Percentiles rank a stretch among this genome's conserved stretches.
These are phyloP conservation scores for Proales similis DNA, from an alignment of 1,140 invertebrate species.

Conservation along the genomic window DNA sequence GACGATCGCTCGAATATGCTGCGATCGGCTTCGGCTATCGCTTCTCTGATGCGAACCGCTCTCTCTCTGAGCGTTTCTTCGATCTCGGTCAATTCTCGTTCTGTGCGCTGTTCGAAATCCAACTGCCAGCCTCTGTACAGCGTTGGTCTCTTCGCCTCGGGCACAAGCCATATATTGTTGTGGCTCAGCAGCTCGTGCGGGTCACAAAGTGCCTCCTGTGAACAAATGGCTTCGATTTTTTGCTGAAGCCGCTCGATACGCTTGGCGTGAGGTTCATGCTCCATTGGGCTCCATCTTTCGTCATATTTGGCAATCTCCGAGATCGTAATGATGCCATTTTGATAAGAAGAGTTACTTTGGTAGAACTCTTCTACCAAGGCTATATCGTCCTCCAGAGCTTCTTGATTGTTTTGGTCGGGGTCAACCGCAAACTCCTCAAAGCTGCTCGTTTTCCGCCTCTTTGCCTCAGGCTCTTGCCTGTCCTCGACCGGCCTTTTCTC, in stretches of 20 bases:
- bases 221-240: slow-evolving; percentile 2
- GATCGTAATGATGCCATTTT: too few species aligned
- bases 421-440: too few species aligned
- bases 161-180: not conserved
- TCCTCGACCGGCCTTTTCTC: too few species aligned
- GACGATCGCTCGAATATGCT: slow-evolving; percentile 33
- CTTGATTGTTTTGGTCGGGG: too few species aligned
- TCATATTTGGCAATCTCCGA: too few species aligned
- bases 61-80: not conserved
- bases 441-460: too few species aligned
- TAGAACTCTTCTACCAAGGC: too few species aligned
- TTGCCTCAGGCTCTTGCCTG: too few species aligned
- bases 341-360: too few species aligned
- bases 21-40: slow-evolving; percentile 5
- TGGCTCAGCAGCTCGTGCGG: not conserved
- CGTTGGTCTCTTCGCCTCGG: not conserved
- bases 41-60: not conserved
- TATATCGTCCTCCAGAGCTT: too few species aligned
- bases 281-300: too few species aligned
- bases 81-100: not conserved
- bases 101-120: not conserved
- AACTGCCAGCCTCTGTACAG: not conserved
- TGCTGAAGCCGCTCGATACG: not conserved
- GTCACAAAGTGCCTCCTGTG: not conserved
- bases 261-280: too few species aligned